phyloP scores from a whole-genome alignment of 2,113 vertebrate genomes.

The Trogon surrucura region DNA sequence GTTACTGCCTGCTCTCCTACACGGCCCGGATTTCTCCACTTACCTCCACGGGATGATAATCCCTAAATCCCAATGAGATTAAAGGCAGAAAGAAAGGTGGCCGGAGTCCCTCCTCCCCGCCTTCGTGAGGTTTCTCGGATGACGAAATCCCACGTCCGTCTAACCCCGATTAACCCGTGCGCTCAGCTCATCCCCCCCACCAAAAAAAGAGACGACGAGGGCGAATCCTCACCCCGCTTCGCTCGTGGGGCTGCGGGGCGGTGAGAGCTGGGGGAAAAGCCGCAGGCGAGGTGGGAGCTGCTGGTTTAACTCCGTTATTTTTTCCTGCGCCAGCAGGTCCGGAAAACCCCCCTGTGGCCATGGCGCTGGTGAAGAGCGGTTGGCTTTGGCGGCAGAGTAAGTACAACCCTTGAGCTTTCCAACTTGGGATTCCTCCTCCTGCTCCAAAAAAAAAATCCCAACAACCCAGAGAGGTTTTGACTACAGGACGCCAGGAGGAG shows the following conservation, averaged over 20 bases:
- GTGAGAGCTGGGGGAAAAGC: not conserved
- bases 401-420: conserved; percentile 23
- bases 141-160: not conserved
- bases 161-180: not conserved
- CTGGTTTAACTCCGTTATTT: not conserved
- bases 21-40: not conserved
- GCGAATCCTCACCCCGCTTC: not conserved
- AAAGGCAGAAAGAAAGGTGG: conserved; percentile 22
- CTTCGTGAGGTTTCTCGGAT: not conserved
- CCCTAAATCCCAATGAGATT: conserved; percentile 68
- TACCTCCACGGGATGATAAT: conserved; percentile 49
- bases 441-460: too few species aligned
- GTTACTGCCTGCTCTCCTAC: not conserved
- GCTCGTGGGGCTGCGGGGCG: rapidly evolving
- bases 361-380: conserved; percentile 90
- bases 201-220: not conserved
- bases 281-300: rapidly evolving
- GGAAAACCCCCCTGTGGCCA: conserved; percentile 52
- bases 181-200: not conserved
- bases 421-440: rapidly evolving
- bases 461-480: rapidly evolving
- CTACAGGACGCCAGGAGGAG: rapidly evolving
- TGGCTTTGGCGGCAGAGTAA: conserved; percentile 98
- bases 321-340: not conserved
- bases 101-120: not conserved